Percentiles rank a stretch among this genome's conserved stretches.
These are phyloP conservation scores for Eristalis pertinax DNA, from an alignment of 2,888 invertebrate species.

Conservation along the genomic window DNA sequence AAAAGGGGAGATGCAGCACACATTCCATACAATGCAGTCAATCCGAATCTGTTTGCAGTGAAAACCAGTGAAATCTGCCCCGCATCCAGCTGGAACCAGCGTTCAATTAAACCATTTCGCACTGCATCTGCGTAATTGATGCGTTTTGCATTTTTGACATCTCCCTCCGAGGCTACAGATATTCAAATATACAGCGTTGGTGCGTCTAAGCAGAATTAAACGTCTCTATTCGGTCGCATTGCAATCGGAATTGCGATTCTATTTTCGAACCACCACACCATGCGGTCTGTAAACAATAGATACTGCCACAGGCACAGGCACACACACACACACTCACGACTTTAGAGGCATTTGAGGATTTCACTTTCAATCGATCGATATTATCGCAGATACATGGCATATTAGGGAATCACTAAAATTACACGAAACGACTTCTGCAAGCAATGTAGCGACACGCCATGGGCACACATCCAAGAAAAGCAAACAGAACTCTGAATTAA, in stretches of 20 bases:
- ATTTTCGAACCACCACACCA: constrained; percentile 48
- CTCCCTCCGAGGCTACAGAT: neutral
- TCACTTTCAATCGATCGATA: constrained; percentile 69
- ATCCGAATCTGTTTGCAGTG: neutral
- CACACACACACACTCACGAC: constrained; percentile 24
- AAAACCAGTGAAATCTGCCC: constrained; percentile 1
- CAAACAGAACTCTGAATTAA: constrained; percentile 66
- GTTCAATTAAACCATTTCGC: constrained; percentile 19
- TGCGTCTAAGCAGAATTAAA: constrained; percentile 29
- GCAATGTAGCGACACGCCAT: constrained; percentile 22
- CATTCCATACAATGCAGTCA: neutral
- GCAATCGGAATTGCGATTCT: constrained; percentile 48
- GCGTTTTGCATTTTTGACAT: neutral
- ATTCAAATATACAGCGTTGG: neutral
- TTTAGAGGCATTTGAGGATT: constrained; percentile 59
- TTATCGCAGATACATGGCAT: constrained; percentile 6
- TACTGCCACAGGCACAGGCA: neutral
- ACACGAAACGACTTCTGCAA: constrained; percentile 56
- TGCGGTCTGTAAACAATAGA: constrained; percentile 41
- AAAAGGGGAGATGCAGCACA: neutral
- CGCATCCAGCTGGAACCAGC: neutral
- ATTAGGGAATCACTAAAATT: constrained; percentile 57
- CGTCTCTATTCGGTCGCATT: constrained; percentile 39
- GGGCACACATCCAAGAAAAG: constrained; percentile 37
- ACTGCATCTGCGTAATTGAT: neutral